A percentile compares a stretch with the other conserved stretches of the same genome.
Evolutionary conservation across 2,797 vertebrate genomes (phyloP).

Genomic region (Delichon dasypus): DNA sequence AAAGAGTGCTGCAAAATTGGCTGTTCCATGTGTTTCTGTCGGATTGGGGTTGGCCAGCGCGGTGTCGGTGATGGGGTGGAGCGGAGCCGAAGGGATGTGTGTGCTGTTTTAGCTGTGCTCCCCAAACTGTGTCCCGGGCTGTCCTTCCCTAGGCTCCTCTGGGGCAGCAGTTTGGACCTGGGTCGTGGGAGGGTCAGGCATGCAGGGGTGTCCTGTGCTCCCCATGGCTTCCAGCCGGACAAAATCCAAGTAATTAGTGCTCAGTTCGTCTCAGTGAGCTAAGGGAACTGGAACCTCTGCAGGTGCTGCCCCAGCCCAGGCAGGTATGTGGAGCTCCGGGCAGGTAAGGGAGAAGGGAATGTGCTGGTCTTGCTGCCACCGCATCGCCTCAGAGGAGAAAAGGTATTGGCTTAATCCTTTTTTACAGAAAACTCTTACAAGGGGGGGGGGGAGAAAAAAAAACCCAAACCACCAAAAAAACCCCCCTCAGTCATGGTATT

Average conservation of each 20-base stretch:
- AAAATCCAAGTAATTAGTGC: not conserved
- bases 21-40: not conserved
- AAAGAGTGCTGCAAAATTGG: not conserved
- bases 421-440: not conserved
- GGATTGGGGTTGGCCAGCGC: rapidly evolving
- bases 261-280: slow-evolving; percentile 4
- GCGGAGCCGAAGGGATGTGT: rapidly evolving
- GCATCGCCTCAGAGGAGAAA: not conserved
- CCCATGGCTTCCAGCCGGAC: not conserved
- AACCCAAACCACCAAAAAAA: no score
- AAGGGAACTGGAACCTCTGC: not conserved
- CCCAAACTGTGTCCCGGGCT: not conserved
- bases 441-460: not conserved
- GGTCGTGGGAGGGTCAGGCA: not conserved
- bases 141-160: not conserved
- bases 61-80: rapidly evolving
- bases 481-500: rapidly evolving
- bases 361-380: not conserved
- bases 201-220: not conserved
- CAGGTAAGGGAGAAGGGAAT: rapidly evolving
- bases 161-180: not conserved
- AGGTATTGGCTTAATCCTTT: rapidly evolving
- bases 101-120: not conserved
- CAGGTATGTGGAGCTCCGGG: rapidly evolving
- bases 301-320: not conserved